Percentiles rank a stretch among this genome's conserved stretches.
Evolutionary conservation across 2,797 vertebrate genomes (phyloP).

Genomic region (Valencia hispanica): DNA sequence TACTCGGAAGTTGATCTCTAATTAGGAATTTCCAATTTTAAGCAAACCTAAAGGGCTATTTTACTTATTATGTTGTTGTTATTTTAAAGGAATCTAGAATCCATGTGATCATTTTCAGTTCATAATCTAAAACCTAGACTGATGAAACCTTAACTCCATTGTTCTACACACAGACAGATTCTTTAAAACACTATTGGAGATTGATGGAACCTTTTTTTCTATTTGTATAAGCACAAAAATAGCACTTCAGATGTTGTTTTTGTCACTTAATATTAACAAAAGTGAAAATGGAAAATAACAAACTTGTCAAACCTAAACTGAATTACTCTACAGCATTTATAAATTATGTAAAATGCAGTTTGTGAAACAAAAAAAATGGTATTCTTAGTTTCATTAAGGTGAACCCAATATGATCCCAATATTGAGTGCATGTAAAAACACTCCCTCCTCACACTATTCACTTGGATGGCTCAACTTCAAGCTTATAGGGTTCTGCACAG

Average conservation of each 20-base stretch:
- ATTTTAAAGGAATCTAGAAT: neutral
- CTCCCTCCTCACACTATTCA: neutral
- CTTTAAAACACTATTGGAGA: neutral
- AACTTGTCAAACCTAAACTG: neutral
- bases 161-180: neutral
- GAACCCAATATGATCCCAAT: neutral
- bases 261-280: neutral
- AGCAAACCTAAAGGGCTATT: neutral
- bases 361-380: neutral
- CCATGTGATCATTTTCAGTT: neutral
- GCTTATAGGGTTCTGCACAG: neutral
- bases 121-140: neutral
- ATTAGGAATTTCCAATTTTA: neutral
- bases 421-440: neutral
- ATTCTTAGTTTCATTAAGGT: neutral
- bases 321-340: neutral
- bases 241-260: neutral
- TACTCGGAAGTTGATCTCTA: neutral
- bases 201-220: neutral
- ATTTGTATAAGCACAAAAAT: neutral
- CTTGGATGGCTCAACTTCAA: no score
- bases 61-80: no score
- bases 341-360: neutral
- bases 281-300: neutral
- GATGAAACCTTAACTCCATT: neutral